These are phyloP conservation scores for Epinotia bilunana DNA, from an alignment of 2,888 invertebrate species.

Conservation along the genomic window DNA sequence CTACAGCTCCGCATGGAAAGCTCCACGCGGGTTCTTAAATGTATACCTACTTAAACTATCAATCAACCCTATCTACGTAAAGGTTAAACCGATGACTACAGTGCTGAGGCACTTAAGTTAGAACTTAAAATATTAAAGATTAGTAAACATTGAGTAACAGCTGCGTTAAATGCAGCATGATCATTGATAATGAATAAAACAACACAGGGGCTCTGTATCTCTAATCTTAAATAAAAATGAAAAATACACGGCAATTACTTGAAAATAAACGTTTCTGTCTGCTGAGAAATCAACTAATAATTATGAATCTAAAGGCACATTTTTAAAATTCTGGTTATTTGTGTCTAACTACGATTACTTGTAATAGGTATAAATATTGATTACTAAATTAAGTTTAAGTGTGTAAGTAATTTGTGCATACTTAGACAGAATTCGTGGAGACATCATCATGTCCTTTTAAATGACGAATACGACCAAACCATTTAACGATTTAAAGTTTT, in stretches of 20 bases:
- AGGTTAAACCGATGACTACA: constrained; percentile 11
- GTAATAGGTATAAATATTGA: background rate
- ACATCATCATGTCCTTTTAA: too few relatives aligned
- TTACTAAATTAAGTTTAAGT: too few relatives aligned
- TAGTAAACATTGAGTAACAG: constrained; percentile 21
- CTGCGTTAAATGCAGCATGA: constrained; percentile 9
- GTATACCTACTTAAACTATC: background rate
- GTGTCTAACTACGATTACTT: background rate
- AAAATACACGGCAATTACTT: constrained; percentile 33
- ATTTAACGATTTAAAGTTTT: too few relatives aligned
- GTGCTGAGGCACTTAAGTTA: background rate
- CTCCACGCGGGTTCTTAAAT: constrained; percentile 1
- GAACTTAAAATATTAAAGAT: constrained; percentile 15
- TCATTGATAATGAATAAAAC: constrained; percentile 15
- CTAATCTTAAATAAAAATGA: constrained; percentile 33
- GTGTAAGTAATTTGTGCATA: too few relatives aligned
- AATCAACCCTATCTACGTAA: constrained; percentile 1
- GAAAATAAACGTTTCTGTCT: constrained; percentile 32
- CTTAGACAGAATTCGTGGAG: too few relatives aligned
- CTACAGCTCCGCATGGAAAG: constrained; percentile 16
- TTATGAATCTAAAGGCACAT: constrained; percentile 1
- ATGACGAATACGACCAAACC: background rate
- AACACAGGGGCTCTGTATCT: constrained; percentile 11
- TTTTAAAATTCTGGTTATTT: background rate
- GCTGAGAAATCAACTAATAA: constrained; percentile 25